Evolutionary conservation across 2,888 invertebrate genomes (phyloP).

Genomic region (Dynastes grantii): DNA sequence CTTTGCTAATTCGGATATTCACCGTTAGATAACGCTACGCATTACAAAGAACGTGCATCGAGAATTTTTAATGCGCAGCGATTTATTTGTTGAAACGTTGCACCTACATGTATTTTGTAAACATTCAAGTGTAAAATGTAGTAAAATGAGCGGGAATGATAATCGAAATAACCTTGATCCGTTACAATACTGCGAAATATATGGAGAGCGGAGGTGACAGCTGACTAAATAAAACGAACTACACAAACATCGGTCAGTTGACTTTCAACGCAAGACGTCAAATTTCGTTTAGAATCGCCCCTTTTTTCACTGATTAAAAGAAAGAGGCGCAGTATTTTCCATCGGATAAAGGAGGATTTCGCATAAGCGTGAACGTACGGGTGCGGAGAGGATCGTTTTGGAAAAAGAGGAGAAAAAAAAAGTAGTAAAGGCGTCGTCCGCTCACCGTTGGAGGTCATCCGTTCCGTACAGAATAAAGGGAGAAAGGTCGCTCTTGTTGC

Average conservation of each 20-base stretch:
- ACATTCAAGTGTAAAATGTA: background rate
- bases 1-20: too few species aligned
- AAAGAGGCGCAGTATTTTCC: background rate
- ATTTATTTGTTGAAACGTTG: too few species aligned
- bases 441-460: conserved; percentile 39
- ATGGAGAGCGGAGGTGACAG: background rate
- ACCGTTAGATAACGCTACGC: too few species aligned
- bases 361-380: background rate
- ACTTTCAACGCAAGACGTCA: conserved; percentile 5
- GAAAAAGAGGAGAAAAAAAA: conserved; percentile 1
- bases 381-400: conserved; percentile 7
- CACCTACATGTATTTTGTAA: too few species aligned
- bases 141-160: background rate
- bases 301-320: background rate
- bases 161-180: background rate
- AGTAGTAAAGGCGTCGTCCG: background rate
- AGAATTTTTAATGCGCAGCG: too few species aligned
- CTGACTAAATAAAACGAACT: background rate
- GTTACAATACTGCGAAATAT: background rate
- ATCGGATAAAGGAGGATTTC: background rate
- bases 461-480: background rate
- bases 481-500: conserved; percentile 48
- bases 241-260: conserved; percentile 7
- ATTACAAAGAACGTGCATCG: too few species aligned
- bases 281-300: background rate